Base-by-base conservation (phyloP, 2,888 invertebrate species). In the Drosophila suboccidentalis region DNA sequence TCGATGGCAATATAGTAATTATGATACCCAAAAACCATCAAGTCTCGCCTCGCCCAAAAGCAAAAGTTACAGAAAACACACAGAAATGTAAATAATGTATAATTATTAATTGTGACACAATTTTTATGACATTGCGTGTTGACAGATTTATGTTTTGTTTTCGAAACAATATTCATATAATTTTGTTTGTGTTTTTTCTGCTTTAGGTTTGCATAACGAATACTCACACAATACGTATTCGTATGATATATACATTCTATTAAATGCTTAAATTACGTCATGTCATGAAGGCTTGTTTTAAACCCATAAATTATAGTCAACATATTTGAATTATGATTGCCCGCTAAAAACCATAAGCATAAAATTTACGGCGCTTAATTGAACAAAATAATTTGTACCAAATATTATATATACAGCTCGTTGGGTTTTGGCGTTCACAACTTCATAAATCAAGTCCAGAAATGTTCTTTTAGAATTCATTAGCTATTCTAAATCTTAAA, bases 101-200 rank as follows among this genome's bases (percentile, higher is more conserved):
- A 73, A 64, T 65, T 71, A 87, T 87, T 83, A 83, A 89, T 73
- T 83, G 74, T 80, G 75, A 72, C 87, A 87, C 89, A 69, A 62
- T 81, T 89, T 84, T 50, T 82, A 72, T 70, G 67, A 58, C 75
- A 84, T 66, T 81, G 75, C 71, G 57, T 82, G 82, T 70, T 83
- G 82, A 83, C 88, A 83, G 88, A 87, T 83, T 83, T 87, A 88
- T 87, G 77, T 69, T 68, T 68, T 62, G 70, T 71, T 71, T 75
- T 70, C 69, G 63, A 71, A 65, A 79, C 43, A 86, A 80, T 72
- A 71, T 73, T 69, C 65, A 60, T 65, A 50, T 29, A 69, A 57
- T 54, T 74, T 55, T 62, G 29, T 60, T 77, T 17, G 11, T 49
- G 41, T 51, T 61, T 54, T 61, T 29, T 38, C 36, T 38, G 13